These are phyloP conservation scores for Hemibagrus wyckioides DNA, from an alignment of 2,113 vertebrate genomes.

Conservation along the genomic window DNA sequence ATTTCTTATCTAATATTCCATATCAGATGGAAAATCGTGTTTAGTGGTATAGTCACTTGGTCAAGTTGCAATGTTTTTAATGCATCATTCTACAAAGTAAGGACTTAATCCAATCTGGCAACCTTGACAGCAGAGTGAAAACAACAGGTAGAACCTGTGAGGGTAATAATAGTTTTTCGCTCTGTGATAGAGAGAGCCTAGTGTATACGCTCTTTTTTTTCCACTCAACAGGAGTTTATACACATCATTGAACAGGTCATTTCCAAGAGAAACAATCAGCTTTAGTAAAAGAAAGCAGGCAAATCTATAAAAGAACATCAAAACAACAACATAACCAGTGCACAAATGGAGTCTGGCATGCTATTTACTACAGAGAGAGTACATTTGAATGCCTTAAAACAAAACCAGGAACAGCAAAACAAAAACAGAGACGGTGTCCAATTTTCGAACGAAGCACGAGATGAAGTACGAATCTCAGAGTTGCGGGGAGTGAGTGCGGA, in stretches of 20 bases:
- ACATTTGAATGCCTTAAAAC: conserved; percentile 12
- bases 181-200: neutral
- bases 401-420: conserved; percentile 41
- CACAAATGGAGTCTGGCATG: conserved; percentile 47
- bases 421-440: conserved; percentile 39
- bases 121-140: neutral
- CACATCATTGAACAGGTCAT: conserved; percentile 23
- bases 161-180: neutral
- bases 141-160: neutral
- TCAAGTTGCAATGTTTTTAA: neutral
- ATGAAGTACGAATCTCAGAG: conserved; percentile 27
- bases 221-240: neutral
- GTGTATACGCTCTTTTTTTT: neutral
- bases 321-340: conserved; percentile 42
- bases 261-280: conserved; percentile 49
- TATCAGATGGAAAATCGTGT: neutral
- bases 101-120: conserved; percentile 7
- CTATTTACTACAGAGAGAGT: conserved; percentile 10
- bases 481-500: neutral
- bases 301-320: conserved; percentile 38
- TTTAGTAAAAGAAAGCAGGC: conserved; percentile 40
- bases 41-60: neutral
- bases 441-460: conserved; percentile 26
- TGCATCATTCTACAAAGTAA: neutral
- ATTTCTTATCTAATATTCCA: neutral